Percentiles rank a stretch among this genome's conserved stretches.
These are phyloP conservation scores for Nymphicus hollandicus DNA, from an alignment of 2,113 vertebrate genomes.

Conservation along the genomic window DNA sequence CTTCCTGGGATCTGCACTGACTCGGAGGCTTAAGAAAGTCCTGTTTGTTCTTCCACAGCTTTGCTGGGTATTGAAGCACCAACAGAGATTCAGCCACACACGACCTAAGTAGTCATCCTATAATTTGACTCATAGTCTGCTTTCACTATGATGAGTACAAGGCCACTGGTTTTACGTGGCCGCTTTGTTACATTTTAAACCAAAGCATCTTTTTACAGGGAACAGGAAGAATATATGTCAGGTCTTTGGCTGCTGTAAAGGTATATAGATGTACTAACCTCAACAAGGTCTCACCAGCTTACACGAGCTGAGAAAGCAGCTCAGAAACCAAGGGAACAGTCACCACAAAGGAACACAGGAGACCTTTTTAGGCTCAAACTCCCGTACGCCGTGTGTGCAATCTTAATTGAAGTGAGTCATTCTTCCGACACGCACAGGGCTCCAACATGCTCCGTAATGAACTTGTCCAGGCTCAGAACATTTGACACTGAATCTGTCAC, in stretches of 20 bases:
- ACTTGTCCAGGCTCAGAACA: slow-evolving; percentile 53
- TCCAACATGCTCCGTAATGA: background rate
- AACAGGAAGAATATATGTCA: background rate
- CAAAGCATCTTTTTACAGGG: background rate
- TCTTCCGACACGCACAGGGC: background rate
- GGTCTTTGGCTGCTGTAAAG: background rate
- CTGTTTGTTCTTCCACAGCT: background rate
- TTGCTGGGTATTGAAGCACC: background rate
- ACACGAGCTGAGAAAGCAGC: background rate
- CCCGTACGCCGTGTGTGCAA: background rate
- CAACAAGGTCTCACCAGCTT: background rate
- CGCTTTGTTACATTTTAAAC: background rate
- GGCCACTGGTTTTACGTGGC: background rate
- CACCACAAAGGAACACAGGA: background rate
- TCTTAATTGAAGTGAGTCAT: slow-evolving; percentile 4
- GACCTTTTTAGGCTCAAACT: background rate
- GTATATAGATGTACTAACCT: background rate
- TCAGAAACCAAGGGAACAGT: background rate
- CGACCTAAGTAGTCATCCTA: background rate
- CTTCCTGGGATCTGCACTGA: background rate
- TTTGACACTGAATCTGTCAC: slow-evolving; percentile 44
- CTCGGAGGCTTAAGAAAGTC: background rate
- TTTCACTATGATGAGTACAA: background rate
- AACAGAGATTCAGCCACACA: background rate
- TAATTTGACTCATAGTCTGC: background rate